Conservation (phyloP, 2,888 invertebrate genomes). For the Himalopsyche tibetana region DNA sequence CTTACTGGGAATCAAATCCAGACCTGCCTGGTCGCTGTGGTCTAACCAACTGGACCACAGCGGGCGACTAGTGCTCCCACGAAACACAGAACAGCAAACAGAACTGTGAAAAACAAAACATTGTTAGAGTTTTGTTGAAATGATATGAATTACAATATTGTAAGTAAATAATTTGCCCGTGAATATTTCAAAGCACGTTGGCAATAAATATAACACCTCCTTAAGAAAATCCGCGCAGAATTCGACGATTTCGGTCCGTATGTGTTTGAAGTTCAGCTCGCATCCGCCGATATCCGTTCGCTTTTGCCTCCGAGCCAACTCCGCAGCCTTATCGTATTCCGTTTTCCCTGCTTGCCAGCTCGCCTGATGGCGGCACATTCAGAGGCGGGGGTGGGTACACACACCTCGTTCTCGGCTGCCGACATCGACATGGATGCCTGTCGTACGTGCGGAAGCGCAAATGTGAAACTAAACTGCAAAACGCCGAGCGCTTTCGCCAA, state of each 20-base stretch:
- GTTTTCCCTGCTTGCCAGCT: neutral
- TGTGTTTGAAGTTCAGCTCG: neutral
- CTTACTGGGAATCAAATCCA: too few relatives aligned
- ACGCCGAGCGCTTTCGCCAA: neutral
- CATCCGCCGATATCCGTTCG: constrained; percentile 9
- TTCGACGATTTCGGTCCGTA: neutral
- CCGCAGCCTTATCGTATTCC: neutral
- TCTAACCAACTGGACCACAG: too few relatives aligned
- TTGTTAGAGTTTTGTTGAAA: too few relatives aligned
- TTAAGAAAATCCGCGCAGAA: neutral
- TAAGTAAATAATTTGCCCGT: neutral
- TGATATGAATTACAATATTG: too few relatives aligned
- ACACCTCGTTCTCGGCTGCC: constrained; percentile 50
- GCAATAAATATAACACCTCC: neutral
- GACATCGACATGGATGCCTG: constrained; percentile 33
- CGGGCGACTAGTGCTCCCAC: too few relatives aligned
- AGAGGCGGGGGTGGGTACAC: constrained; percentile 1
- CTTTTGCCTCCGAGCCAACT: neutral
- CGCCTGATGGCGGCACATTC: constrained; percentile 39
- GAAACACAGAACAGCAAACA: too few relatives aligned
- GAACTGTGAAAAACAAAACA: too few relatives aligned
- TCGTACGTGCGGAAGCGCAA: constrained; percentile 56
- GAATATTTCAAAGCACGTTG: neutral
- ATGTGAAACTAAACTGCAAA: constrained; percentile 51
- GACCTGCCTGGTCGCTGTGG: too few relatives aligned